phyloP scores from a whole-genome alignment of 2,888 invertebrate species.

The Pseudoips prasinana region DNA sequence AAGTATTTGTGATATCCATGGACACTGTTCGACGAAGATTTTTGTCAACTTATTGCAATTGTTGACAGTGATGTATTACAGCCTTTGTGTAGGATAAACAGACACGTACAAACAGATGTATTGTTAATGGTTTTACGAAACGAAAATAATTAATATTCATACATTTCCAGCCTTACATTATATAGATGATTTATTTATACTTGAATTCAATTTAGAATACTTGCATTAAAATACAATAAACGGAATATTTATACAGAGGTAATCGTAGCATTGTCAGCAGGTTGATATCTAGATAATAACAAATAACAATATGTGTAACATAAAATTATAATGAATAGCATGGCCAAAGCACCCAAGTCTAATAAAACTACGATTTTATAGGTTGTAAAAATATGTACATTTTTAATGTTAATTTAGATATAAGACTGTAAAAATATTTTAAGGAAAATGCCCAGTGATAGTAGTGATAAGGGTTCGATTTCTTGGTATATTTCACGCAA shows the following conservation, averaged over 20 bases:
- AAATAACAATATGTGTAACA: slow-evolving; percentile 27
- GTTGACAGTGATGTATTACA: slow-evolving; percentile 68
- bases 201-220: slow-evolving; percentile 6
- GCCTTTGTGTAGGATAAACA: slow-evolving; percentile 39
- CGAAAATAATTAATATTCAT: slow-evolving; percentile 24
- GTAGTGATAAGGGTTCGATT: slow-evolving; percentile 71
- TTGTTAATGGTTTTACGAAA: slow-evolving; percentile 25
- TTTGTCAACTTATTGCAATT: slow-evolving; percentile 55
- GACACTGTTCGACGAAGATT: slow-evolving; percentile 40
- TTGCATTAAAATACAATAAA: slow-evolving; percentile 6
- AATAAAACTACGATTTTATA: slow-evolving; percentile 63
- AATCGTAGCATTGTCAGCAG: slow-evolving; percentile 22
- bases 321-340: slow-evolving; percentile 54
- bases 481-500: slow-evolving; percentile 37
- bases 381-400: slow-evolving; percentile 71
- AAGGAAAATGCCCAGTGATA: slow-evolving; percentile 77
- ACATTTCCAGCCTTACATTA: slow-evolving; percentile 14
- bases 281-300: slow-evolving; percentile 10
- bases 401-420: slow-evolving; percentile 42
- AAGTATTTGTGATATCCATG: slow-evolving; percentile 44
- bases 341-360: slow-evolving; percentile 77
- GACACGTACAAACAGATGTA: slow-evolving; percentile 35
- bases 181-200: slow-evolving; percentile 9
- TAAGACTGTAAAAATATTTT: slow-evolving; percentile 46
- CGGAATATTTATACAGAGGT: slow-evolving; percentile 12